Conservation (phyloP, 2,113 vertebrate species). For the Triplophysa tibetana region DNA sequence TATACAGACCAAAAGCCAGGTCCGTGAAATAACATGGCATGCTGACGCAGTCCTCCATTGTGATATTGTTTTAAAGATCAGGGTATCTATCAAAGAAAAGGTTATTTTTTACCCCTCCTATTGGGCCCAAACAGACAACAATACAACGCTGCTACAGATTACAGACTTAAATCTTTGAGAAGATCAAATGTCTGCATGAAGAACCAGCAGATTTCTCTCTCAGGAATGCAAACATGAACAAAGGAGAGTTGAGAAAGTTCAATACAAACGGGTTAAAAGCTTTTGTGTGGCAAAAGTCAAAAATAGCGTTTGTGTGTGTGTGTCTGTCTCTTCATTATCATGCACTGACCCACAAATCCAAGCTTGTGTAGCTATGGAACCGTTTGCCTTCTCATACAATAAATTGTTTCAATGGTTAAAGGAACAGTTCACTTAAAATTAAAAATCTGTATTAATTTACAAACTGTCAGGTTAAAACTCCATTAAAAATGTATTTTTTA, state of each 20-base stretch:
- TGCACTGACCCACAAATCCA: too few relatives aligned
- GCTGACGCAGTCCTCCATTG: constrained; percentile 50
- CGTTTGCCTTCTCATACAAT: too few relatives aligned
- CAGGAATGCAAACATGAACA: constrained; percentile 12
- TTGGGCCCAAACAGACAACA: constrained; percentile 45
- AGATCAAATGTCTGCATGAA: background rate
- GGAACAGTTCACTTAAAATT: too few relatives aligned
- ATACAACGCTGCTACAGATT: background rate
- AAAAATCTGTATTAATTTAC: too few relatives aligned
- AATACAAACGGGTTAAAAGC: too few relatives aligned
- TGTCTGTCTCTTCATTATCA: too few relatives aligned
- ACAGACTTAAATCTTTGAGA: background rate
- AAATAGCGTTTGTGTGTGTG: too few relatives aligned
- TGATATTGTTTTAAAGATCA: constrained; percentile 53
- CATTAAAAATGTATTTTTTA: too few relatives aligned
- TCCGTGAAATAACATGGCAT: constrained; percentile 1
- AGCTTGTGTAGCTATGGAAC: too few relatives aligned
- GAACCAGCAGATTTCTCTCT: background rate
- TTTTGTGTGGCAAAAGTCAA: too few relatives aligned
- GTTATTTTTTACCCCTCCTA: constrained; percentile 42
- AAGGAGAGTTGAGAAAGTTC: background rate
- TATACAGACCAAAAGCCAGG: constrained; percentile 17
- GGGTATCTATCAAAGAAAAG: constrained; percentile 37
- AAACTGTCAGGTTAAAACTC: too few relatives aligned
- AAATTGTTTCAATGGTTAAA: too few relatives aligned